phyloP scores from a whole-genome alignment of 2,888 invertebrate genomes.

The Ophion obscuratus region DNA sequence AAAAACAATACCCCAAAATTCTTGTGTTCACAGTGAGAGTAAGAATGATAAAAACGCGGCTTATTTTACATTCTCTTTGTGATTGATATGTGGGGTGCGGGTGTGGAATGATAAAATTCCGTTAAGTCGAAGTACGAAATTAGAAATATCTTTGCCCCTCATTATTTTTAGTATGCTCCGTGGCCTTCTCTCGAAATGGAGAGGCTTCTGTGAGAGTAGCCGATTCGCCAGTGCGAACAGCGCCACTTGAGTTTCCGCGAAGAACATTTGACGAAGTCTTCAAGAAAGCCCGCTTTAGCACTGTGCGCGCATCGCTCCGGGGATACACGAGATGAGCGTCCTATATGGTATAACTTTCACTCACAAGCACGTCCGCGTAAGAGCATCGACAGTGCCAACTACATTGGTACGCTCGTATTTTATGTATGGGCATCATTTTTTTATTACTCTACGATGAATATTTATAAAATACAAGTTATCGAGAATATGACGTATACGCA shows the following conservation, averaged over 20 bases:
- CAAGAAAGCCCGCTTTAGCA: conserved; percentile 59
- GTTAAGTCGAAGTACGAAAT: conserved; percentile 45
- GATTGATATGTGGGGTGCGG: not conserved
- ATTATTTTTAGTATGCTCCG: conserved; percentile 41
- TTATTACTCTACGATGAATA: conserved; percentile 5
- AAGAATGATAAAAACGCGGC: not conserved
- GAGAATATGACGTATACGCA: not conserved
- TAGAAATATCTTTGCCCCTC: conserved; percentile 51
- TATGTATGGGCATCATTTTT: conserved; percentile 30
- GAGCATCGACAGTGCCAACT: conserved; percentile 76
- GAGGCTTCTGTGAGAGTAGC: not conserved
- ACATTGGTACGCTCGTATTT: not conserved
- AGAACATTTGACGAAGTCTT: conserved; percentile 80
- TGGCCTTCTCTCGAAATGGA: conserved; percentile 11
- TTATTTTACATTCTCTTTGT: not conserved
- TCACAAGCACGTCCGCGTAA: conserved; percentile 80
- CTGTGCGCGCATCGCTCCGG: conserved; percentile 63
- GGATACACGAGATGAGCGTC: conserved; percentile 78
- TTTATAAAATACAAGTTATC: conserved; percentile 23
- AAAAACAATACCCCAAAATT: conserved; percentile 28
- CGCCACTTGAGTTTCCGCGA: not conserved
- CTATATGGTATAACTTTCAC: conserved; percentile 83
- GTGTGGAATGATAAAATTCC: not conserved
- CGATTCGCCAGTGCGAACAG: not conserved
- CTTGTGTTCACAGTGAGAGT: conserved; percentile 3